phyloP scores from a whole-genome alignment of 2,113 vertebrate genomes.

The Nothocercus nigrocapillus region DNA sequence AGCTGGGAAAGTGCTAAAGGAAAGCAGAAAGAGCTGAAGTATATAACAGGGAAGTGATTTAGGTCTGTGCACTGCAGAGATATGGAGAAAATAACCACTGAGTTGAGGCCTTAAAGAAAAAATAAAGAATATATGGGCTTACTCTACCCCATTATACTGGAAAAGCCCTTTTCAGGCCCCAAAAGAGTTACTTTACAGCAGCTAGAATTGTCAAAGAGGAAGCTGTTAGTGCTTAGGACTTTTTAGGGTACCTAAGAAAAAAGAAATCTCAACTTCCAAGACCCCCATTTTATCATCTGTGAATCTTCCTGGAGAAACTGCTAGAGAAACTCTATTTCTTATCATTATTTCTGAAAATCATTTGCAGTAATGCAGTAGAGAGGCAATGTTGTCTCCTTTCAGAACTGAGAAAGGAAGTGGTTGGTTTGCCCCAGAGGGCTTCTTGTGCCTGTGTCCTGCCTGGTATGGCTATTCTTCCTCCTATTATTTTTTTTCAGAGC shows the following conservation, averaged over 20 bases:
- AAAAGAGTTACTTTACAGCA: not conserved
- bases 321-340: not conserved
- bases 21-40: not conserved
- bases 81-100: not conserved
- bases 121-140: not conserved
- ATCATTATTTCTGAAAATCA: not conserved
- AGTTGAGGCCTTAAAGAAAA: not conserved
- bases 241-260: too few species aligned
- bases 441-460: not conserved
- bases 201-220: not conserved
- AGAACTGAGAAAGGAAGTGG: not conserved
- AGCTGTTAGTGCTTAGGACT: not conserved
- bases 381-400: not conserved
- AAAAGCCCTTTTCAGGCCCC: not conserved
- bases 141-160: not conserved
- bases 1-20: not conserved
- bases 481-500: rapidly evolving
- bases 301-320: not conserved
- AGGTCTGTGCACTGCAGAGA: not conserved
- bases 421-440: not conserved
- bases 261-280: not conserved
- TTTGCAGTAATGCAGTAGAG: not conserved
- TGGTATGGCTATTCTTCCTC: not conserved
- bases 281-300: not conserved
- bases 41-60: not conserved